Conservation (phyloP, 2,888 invertebrate genomes). For the Amiota mariae region DNA sequence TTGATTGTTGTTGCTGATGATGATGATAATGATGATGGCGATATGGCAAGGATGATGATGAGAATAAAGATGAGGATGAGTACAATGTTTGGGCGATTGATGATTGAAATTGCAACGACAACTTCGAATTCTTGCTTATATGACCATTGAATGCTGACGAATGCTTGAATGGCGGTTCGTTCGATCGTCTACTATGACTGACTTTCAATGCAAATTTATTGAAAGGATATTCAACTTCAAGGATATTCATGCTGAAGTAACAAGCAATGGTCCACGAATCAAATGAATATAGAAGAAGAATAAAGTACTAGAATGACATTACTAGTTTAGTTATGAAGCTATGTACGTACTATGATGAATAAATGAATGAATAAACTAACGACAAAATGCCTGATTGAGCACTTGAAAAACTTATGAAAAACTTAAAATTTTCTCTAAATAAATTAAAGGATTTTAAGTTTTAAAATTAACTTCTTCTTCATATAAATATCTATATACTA, state of each 20-base stretch:
- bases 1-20: no score
- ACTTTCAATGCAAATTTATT: conserved; percentile 24
- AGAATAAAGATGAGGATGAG: neutral
- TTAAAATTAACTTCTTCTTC: neutral
- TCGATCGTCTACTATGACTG: neutral
- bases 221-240: conserved; percentile 3
- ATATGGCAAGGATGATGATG: no score
- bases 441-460: no score
- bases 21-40: no score
- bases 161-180: conserved; percentile 3
- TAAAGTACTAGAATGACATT: neutral
- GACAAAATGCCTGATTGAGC: conserved; percentile 23
- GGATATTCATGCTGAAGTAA: conserved; percentile 21
- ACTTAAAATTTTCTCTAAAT: no score
- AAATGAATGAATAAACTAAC: neutral
- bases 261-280: neutral
- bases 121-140: no score
- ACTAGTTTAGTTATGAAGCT: neutral
- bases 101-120: conserved; percentile 24
- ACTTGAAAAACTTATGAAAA: neutral
- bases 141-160: no score
- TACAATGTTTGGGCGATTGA: neutral
- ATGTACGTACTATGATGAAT: no score
- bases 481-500: neutral
- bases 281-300: neutral